Percentiles rank a stretch among this genome's conserved stretches.
These are phyloP conservation scores for Pavo muticus DNA, from an alignment of 2,113 vertebrate species.

Conservation along the genomic window DNA sequence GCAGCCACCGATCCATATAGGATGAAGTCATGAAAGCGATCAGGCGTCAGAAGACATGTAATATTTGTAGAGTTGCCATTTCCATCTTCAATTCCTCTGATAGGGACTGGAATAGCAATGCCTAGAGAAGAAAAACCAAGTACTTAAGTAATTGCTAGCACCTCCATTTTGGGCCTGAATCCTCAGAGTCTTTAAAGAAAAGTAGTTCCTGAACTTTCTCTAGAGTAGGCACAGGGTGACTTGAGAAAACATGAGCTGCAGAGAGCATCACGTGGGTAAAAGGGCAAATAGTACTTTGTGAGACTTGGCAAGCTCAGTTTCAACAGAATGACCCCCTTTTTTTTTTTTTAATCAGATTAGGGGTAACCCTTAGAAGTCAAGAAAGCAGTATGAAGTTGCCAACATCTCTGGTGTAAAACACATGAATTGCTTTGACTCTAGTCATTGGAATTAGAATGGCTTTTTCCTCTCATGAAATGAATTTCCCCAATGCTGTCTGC, in stretches of 20 bases:
- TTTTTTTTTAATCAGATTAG: background rate
- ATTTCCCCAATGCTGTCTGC: background rate
- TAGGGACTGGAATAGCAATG: conserved; percentile 94
- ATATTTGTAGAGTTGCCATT: conserved; percentile 74
- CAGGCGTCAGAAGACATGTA: conserved; percentile 86
- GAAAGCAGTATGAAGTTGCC: conserved; percentile 16
- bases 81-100: conserved; percentile 87
- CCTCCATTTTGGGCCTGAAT: background rate
- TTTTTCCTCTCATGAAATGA: conserved; percentile 16
- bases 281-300: background rate
- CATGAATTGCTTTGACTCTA: conserved; percentile 4
- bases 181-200: background rate
- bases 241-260: fast-evolving
- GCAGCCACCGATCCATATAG: conserved; percentile 92
- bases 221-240: background rate
- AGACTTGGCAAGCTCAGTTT: background rate
- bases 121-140: conserved; percentile 79
- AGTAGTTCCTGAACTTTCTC: background rate
- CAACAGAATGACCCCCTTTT: background rate
- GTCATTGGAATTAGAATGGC: background rate
- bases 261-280: background rate
- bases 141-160: conserved; percentile 1
- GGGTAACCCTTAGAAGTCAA: background rate
- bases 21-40: conserved; percentile 90
- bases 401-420: conserved; percentile 29